Base-by-base conservation (phyloP, 64 coral and sea anemone species). In the Montipora sp. region DNA sequence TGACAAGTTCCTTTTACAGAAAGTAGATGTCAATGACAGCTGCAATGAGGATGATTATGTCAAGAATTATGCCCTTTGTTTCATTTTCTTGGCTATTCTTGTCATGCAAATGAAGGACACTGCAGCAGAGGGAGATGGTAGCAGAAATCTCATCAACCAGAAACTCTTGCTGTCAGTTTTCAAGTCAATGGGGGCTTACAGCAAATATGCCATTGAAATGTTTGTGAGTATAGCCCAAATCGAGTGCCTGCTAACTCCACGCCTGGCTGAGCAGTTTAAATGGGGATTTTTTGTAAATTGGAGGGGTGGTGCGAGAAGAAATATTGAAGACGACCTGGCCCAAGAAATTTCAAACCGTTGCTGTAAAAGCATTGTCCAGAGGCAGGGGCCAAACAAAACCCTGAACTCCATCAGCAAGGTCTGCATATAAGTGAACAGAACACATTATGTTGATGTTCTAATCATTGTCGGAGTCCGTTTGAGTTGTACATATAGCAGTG, bases 151-250 rank as follows among this genome's bases (percentile, higher is more conserved):
- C 14, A 72, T 88, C 20, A 87, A 74, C 55, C 76, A 95, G 59
- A 80, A 95, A 47, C 59, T 95, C 36, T 77, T 63, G 53, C 85
- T 89, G 77, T 89, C 68, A 74, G 90, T 95, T 80, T 95, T 92
- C 73, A 96, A 96, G 77, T 74, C 73, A 44, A 75, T 75, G 72
- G 72, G 72, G 72, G 59, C 85, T 75, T 96, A 96, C 73, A 92
- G 90, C 63, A 96, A 90, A 89, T 90, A 96, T 96, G 94, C 90
- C 7, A 78, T 96, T 2, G 90, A 96, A 58, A 96, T 90, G 90
- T 89, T 96, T 96, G 59, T 92, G 8, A 79, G 90, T 77, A 89
- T 96, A 58, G 90, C 90, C 47, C 79, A 96, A 48, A 80, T 92
- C n/a, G 93, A 92, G 77, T 96, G 90, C 66, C 50, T 92, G 51